These are phyloP conservation scores for Caenorhabditis inopinata DNA, from an alignment of 1,140 invertebrate genomes.

Conservation along the genomic window DNA sequence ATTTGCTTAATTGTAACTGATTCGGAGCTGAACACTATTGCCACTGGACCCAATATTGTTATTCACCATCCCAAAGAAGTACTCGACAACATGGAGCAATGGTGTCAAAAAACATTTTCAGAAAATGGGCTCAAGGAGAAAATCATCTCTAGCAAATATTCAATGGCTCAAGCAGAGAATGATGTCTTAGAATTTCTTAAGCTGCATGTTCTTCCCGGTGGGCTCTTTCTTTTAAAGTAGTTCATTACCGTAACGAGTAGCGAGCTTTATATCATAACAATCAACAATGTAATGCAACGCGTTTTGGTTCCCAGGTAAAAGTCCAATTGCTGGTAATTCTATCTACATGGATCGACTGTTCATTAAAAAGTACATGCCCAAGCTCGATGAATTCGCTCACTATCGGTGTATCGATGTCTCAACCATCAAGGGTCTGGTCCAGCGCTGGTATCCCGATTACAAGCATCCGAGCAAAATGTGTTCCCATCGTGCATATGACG, in stretches of 20 bases:
- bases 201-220: conserved; percentile 68
- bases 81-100: conserved; percentile 69
- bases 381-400: conserved; percentile 78
- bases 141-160: conserved; percentile 43
- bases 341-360: conserved; percentile 83
- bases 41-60: conserved; percentile 77
- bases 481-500: conserved; percentile 75
- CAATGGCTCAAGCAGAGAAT: conserved; percentile 46
- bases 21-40: conserved; percentile 77
- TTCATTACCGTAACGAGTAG: too few species aligned
- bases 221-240: not conserved
- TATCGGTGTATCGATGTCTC: conserved; percentile 91
- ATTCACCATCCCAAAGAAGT: conserved; percentile 78
- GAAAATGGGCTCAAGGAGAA: conserved; percentile 49
- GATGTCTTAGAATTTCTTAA: conserved; percentile 73
- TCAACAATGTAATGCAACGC: not conserved
- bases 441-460: conserved; percentile 75
- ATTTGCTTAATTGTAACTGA: conserved; percentile 85
- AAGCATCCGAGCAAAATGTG: conserved; percentile 73
- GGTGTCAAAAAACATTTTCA: conserved; percentile 50
- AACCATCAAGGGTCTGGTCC: conserved; percentile 77
- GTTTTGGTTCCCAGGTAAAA: conserved; percentile 74
- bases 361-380: conserved; percentile 77
- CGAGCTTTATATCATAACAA: too few species aligned
- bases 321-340: conserved; percentile 84